Evolutionary conservation across 2,113 vertebrate species (phyloP), one percentile per base, ranked within the genome.

Genomic region (Rana temporaria): DNA sequence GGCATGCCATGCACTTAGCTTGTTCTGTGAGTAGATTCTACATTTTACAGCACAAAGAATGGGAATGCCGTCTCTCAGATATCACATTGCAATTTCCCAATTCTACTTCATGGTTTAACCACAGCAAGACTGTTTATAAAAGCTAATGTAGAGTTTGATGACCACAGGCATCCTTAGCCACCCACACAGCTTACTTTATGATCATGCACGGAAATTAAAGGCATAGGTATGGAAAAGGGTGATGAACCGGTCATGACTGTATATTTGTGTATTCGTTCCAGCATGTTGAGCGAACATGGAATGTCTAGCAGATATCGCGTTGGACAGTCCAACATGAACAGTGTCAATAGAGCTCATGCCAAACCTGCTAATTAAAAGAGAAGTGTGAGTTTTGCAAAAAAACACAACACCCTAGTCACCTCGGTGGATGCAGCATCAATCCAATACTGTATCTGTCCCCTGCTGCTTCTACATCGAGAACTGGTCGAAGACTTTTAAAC

Each of bases 111-210:
- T 78, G 71, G 72, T 53, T 76, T 68, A 83, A 76, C 81, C 81
- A 83, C 81, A 76, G 81, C 32, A 57, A 60, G 71, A 67, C 80
- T 75, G 73, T 83, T 83, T 76, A 76, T 34, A 83, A 74, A 76
- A 83, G 81, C 72, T 76, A 83, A 83, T 30, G 63, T 74, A 57
- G 63, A 76, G 81, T 59, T 24, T 30, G 55, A 55, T 60, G 81
- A 76, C 81, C 81, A 52, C 81, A 83, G 72, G 81, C 81, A 83
- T 76, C 56, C 62, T 30, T 6, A 75, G 34, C 81, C 81, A 76
- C 71, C 81, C 81, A 83, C 71, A 60, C 72, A 68, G 81, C 56
- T 65, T 32, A 75, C 52, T 66, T 67, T 34, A 20, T 60, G 24
- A 68, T 83, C 81, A 48, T 82, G 71, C 42, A 60, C 30, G 18